Evolutionary conservation across 2,113 vertebrate species (phyloP), one percentile per base, ranked within the genome.

Genomic region (Oxyruncus cristatus): DNA sequence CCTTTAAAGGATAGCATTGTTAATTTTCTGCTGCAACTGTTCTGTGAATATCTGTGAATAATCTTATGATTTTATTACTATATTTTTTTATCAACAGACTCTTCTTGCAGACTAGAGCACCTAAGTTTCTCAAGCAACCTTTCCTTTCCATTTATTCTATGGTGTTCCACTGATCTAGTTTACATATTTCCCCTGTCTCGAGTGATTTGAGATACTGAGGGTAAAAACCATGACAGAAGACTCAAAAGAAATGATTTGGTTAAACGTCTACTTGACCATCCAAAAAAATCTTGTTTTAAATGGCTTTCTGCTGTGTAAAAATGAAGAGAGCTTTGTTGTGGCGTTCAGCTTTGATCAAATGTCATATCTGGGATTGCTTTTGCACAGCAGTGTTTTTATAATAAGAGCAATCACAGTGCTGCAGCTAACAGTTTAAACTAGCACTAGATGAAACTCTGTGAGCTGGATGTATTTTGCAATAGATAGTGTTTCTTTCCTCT

Each of bases 341-440:
- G 81, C 95, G 87, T 65, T 93, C 70, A 78, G 70, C 92, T 93
- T 94, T 94, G 89, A 91, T 96, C 89, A 94, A 91, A 93, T 89
- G 72, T 92, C 93, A 27, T 89, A 50, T 74, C 77, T 94, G 89
- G 65, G 80, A 85, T 55, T 91, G 73, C 81, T 89, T 37, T 56
- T 74, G 84, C 89, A 19, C 93, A 87, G 68, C 73, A 94, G 81
- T 89, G 59, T 41, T 93, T 95, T 89, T 62, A 11, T 74, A 84
- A 89, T 20, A 81, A 67, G 61, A 74, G 39, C 47, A 89, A 71
- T 71, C 42, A 44, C 42, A 35, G 63, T 46, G 37, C 6, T 42
- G 50, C 46, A 91, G 80, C 65, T 94, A 71, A 66, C 4, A 1
- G 22, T 81, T 87, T 39, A 88, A 92, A 85, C 27, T 32, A 66